A percentile compares a stretch with the other conserved stretches of the same genome.
Evolutionary conservation across 2,888 invertebrate genomes (phyloP).

Genomic region (Congeria kusceri): DNA sequence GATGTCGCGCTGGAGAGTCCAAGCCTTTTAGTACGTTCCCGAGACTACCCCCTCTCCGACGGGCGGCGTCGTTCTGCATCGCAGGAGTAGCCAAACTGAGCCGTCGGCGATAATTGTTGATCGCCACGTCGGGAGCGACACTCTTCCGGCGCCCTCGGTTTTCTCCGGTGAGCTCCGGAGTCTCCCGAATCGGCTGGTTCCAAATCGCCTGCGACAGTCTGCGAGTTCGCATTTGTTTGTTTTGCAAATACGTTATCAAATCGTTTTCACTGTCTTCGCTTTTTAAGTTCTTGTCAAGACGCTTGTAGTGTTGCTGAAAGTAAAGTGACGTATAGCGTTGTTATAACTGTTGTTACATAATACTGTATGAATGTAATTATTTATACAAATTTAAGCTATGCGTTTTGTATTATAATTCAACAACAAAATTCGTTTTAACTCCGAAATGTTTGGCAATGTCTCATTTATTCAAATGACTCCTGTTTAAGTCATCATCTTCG

Average conservation of each 20-base stretch:
- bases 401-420: neutral
- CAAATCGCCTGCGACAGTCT: conserved; percentile 64
- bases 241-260: conserved; percentile 65
- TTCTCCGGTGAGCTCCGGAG: conserved; percentile 5
- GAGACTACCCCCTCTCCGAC: conserved; percentile 49
- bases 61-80: conserved; percentile 24
- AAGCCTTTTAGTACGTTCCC: conserved; percentile 50
- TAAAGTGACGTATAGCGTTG: no score
- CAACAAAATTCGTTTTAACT: no score
- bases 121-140: conserved; percentile 45
- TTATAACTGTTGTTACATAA: no score
- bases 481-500: no score
- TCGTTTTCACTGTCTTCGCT: conserved; percentile 65
- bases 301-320: conserved; percentile 37
- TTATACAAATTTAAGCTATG: neutral
- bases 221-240: conserved; percentile 68
- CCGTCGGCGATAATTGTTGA: conserved; percentile 66
- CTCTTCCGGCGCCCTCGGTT: conserved; percentile 38
- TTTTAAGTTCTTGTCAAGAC: conserved; percentile 67
- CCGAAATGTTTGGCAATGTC: no score
- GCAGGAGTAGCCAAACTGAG: conserved; percentile 65
- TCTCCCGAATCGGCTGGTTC: conserved; percentile 27
- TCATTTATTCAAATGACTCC: no score
- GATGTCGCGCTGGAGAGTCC: conserved; percentile 52
- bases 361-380: neutral